phyloP scores from a whole-genome alignment of 2,888 invertebrate genomes.

The Drosophila prolongata region DNA sequence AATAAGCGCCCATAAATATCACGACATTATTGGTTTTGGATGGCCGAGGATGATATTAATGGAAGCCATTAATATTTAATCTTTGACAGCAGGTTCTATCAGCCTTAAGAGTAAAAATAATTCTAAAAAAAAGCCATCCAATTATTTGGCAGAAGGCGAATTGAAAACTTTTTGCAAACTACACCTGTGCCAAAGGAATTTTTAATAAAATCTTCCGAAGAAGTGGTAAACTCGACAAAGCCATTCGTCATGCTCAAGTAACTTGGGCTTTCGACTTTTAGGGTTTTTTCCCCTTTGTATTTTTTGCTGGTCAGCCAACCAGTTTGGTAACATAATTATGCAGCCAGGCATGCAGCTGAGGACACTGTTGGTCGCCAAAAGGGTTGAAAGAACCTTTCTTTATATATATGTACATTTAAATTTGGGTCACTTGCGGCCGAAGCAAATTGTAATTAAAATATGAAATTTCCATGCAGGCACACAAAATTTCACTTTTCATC shows the following conservation, averaged over 20 bases:
- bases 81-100: slow-evolving; percentile 59
- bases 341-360: slow-evolving; percentile 38
- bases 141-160: slow-evolving; percentile 44
- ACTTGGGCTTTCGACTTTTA: slow-evolving; percentile 44
- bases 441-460: slow-evolving; percentile 61
- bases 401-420: slow-evolving; percentile 4
- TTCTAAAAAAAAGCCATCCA: slow-evolving; percentile 19
- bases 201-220: slow-evolving; percentile 49
- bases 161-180: slow-evolving; percentile 36
- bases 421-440: slow-evolving; percentile 34
- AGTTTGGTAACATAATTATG: slow-evolving; percentile 51
- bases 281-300: slow-evolving; percentile 12
- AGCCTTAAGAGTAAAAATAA: slow-evolving; percentile 16
- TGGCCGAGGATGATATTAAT: slow-evolving; percentile 44
- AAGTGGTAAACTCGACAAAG: slow-evolving; percentile 48
- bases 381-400: slow-evolving; percentile 36
- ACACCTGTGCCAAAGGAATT: slow-evolving; percentile 51
- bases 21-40: slow-evolving; percentile 57
- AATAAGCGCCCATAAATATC: slow-evolving; percentile 64
- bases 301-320: slow-evolving; percentile 47
- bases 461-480: slow-evolving; percentile 39
- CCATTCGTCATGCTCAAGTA: slow-evolving; percentile 71
- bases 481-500: slow-evolving; percentile 33
- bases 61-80: slow-evolving; percentile 55
- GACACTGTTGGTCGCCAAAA: slow-evolving; percentile 11